Evolutionary conservation across 2,797 vertebrate species (phyloP), one percentile per base, ranked within the genome.

Genomic region (Ficedula albicollis): DNA sequence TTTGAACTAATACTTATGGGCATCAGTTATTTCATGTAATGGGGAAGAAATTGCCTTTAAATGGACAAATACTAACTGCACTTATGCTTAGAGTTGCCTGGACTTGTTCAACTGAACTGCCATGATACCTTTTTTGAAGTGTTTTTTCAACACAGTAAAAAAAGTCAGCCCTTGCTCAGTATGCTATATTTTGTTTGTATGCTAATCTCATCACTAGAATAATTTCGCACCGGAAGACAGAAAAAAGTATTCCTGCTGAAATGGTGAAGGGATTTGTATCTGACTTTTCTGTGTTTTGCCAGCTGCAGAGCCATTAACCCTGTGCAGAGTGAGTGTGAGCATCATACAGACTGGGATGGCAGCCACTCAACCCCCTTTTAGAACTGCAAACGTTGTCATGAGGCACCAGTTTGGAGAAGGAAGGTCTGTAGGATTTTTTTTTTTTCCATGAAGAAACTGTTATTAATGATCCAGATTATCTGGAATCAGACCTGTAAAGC

Each of bases 21-120:
- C 23, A 76, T 23, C 43, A 75, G 39, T 32, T 82, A 73, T 15
- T 93, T 72, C n/a, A 75, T 6, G 6, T 19, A 74, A 43, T 13
- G 38, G 32, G 46, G 78, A 93, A 85, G 9, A 81, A 80, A 69
- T 1, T 58, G 19, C 51, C 54, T 49, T 49, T 32, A 87, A 82
- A 82, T 19, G 39, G 21, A 82, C 34, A 77, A 66, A 49, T 48
- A 36, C 15, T 63, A 56, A 7, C 30, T 74, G 49, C 5, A 68
- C 9, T 30, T 84, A 52, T 14, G 49, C 56, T 89, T 51, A 51
- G 16, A 64, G 34, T 19, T 62, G 34, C 60, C 79, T 49, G 39
- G 96, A 90, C 36, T 82, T 49, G 16, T 68, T 90, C 29, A 94
- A n/a, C n/a, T 89, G 30, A 93, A 87, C 55, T 62, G 23, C 17